Conservation (phyloP, 2,113 vertebrate species). For the Pteropus alecto region DNA sequence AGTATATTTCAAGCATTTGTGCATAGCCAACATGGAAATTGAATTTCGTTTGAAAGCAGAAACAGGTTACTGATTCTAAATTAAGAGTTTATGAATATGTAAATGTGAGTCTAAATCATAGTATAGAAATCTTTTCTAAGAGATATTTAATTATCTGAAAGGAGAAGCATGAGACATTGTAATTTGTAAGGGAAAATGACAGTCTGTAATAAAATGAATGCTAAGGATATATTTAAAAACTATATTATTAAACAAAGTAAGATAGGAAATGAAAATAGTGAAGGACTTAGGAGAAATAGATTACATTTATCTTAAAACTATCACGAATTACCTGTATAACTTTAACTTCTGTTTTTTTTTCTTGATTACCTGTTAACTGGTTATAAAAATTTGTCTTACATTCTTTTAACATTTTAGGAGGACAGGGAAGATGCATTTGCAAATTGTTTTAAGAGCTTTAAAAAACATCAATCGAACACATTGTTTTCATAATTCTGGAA, state of each 20-base stretch:
- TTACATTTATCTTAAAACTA: neutral
- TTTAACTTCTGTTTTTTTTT: neutral
- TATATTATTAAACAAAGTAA: neutral
- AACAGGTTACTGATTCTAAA: constrained; percentile 47
- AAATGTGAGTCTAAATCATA: constrained; percentile 46
- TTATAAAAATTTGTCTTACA: neutral
- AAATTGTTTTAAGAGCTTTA: neutral
- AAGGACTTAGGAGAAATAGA: neutral
- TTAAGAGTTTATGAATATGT: constrained; percentile 62
- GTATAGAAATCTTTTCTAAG: neutral
- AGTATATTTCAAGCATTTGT: constrained; percentile 50
- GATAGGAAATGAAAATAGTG: neutral
- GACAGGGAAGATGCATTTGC: neutral
- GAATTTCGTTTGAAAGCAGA: constrained; percentile 60
- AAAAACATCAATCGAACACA: neutral
- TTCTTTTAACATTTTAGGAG: neutral
- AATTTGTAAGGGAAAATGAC: neutral
- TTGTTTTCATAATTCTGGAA: neutral
- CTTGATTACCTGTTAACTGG: neutral
- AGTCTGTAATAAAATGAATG: neutral
- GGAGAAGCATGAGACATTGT: neutral
- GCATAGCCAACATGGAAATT: constrained; percentile 35
- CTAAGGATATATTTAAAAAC: neutral
- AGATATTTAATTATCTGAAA: constrained; percentile 44
- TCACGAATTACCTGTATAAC: neutral